These are phyloP conservation scores for Arge pagana DNA, from an alignment of 2,888 invertebrate genomes.

Conservation along the genomic window DNA sequence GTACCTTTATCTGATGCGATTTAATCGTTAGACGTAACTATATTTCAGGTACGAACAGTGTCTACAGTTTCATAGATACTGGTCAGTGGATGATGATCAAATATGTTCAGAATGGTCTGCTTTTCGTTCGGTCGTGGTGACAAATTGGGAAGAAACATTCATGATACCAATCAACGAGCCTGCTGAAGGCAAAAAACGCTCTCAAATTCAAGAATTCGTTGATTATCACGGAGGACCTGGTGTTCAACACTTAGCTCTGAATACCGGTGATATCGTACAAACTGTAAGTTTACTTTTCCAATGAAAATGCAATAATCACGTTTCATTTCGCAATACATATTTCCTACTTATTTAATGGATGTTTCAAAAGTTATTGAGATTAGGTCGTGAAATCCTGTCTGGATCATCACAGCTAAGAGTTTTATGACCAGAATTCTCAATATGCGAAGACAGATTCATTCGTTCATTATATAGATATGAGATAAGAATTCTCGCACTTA, in stretches of 20 bases:
- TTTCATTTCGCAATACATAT: too few species aligned
- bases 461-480: too few species aligned
- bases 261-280: slow-evolving; percentile 87
- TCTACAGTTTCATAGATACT: slow-evolving; percentile 84
- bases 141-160: slow-evolving; percentile 96
- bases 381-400: too few species aligned
- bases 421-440: too few species aligned
- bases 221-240: slow-evolving; percentile 98
- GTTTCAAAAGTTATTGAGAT: too few species aligned
- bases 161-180: slow-evolving; percentile 99
- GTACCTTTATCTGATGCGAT: not conserved
- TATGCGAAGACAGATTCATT: too few species aligned
- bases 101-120: slow-evolving; percentile 96
- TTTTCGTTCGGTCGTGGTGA: slow-evolving; percentile 96
- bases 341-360: slow-evolving; percentile 5
- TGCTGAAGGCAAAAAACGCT: slow-evolving; percentile 90
- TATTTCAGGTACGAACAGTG: slow-evolving; percentile 70
- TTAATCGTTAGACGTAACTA: slow-evolving; percentile 18
- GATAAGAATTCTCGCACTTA: too few species aligned
- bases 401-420: too few species aligned
- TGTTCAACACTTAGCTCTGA: slow-evolving; percentile 98
- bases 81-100: slow-evolving; percentile 97
- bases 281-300: slow-evolving; percentile 67
- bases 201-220: slow-evolving; percentile 98
- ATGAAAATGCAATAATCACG: too few species aligned